Evolutionary conservation across 1,140 invertebrate genomes (phyloP), one percentile per base, ranked within the genome.

Genomic region (Apocrypta bakeri): DNA sequence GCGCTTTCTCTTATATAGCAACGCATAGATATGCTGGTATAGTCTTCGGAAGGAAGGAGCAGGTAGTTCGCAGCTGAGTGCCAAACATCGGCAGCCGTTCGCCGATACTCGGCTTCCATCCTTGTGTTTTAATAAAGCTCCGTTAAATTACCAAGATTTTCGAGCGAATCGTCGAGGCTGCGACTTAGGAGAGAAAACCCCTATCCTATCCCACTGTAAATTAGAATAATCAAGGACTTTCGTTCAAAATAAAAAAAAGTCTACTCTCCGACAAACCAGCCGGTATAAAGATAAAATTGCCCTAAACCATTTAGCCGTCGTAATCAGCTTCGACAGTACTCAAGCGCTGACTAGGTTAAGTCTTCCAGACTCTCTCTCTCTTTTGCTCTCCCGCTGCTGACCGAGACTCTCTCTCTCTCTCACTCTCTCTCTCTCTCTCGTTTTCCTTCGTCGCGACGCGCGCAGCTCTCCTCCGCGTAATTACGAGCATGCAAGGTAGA

Each of bases 401-500:
- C 69, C 69, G 33, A n/a, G 33, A 31, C 69, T 40, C 72, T 40
- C 17, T 33, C 2, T 11, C 71, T 33, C 42, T 81, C 40, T 37
- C 33, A 7, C 71, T 61, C 73, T 66, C 73, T 33, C 42, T 81
- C 40, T 37, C 33, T 11, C 71, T 61, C 73, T 66, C 73, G 79
- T 71, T 40, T 40, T n/a, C n/a, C n/a, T n/a, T n/a, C n/a, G n/a
- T n/a, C n/a, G n/a, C n/a, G n/a, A n/a, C n/a, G 37, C n/a, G 40
- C 24, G 42, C 42, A n/a, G 48, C 71, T 40, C 78, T 66, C 66
- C 31, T 82, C 27, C 48, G 25, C 68, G 69, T 83, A 83, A 83
- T 83, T 83, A 79, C 82, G 69, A 83, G 76, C 75, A 68, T 74
- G 82, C 82, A 83, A 83, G 82, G 76, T 83, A 83, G 82, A 83